phyloP scores from a whole-genome alignment of 2,888 invertebrate genomes.

The Hypena proboscidalis region DNA sequence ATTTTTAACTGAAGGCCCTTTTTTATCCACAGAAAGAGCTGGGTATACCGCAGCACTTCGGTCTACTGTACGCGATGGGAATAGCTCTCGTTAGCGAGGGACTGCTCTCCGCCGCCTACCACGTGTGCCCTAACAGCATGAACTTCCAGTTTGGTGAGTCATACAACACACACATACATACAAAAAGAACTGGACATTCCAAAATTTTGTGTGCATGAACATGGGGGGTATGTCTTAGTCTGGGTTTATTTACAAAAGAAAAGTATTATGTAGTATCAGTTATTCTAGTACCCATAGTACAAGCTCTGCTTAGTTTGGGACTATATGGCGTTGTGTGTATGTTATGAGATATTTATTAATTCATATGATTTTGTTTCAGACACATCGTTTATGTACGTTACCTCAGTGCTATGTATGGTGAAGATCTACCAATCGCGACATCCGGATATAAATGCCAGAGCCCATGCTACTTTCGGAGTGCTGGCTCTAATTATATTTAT shows the following conservation, averaged over 20 bases:
- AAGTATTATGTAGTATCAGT: too few species aligned
- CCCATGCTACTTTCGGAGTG: constrained; percentile 91
- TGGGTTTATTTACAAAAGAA: too few species aligned
- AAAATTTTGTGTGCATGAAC: too few species aligned
- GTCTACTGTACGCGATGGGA: constrained; percentile 95
- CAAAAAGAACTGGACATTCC: not conserved
- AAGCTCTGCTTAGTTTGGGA: too few species aligned
- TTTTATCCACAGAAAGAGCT: constrained; percentile 74
- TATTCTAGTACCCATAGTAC: too few species aligned
- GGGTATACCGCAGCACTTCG: constrained; percentile 93
- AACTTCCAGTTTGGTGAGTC: constrained; percentile 96
- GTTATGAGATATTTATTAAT: too few species aligned
- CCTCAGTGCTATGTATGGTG: constrained; percentile 93
- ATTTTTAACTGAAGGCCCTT: too few species aligned
- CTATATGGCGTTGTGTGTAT: too few species aligned
- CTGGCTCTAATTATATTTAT: constrained; percentile 91
- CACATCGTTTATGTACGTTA: constrained; percentile 96
- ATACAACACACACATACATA: not conserved
- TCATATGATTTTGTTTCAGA: constrained; percentile 82
- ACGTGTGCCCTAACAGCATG: constrained; percentile 94
- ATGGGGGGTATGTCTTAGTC: too few species aligned
- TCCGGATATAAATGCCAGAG: constrained; percentile 94
- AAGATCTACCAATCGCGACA: constrained; percentile 95
- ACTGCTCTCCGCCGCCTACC: constrained; percentile 94
- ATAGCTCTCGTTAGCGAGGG: constrained; percentile 95